Evolutionary conservation across 1,140 invertebrate genomes (phyloP).

Genomic region (Parapsyche elsis): DNA sequence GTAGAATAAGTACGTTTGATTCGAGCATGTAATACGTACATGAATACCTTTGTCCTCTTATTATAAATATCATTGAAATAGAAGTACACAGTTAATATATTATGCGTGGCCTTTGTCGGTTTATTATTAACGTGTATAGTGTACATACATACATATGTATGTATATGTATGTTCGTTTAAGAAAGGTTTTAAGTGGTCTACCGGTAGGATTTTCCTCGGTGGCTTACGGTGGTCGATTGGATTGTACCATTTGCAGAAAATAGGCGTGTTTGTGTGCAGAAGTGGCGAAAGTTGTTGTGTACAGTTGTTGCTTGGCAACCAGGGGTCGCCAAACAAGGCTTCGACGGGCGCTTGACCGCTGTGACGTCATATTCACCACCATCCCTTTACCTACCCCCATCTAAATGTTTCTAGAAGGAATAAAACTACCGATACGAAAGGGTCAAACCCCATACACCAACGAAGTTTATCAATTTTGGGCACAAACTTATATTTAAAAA

Average conservation of each 20-base stretch:
- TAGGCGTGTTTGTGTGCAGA: conserved; percentile 17
- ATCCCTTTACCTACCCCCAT: not conserved
- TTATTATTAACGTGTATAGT: not conserved
- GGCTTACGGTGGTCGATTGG: not conserved
- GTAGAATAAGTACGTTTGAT: no score
- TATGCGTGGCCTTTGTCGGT: not conserved
- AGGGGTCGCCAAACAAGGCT: conserved; percentile 49
- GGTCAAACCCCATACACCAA: not conserved
- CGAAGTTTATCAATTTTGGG: not conserved
- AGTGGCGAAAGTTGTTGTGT: conserved; percentile 46
- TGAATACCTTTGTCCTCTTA: no score
- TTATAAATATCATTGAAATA: no score
- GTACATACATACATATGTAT: not conserved
- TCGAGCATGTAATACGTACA: no score
- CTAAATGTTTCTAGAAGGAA: conserved; percentile 15
- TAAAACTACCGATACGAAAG: not conserved
- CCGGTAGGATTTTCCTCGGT: no score
- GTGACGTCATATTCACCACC: conserved; percentile 50
- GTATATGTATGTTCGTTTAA: not conserved
- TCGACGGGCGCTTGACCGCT: conserved; percentile 47
- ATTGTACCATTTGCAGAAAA: conserved; percentile 29
- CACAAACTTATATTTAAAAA: not conserved
- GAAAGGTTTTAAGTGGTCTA: no score
- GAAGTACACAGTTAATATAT: not conserved
- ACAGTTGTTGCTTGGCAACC: conserved; percentile 51